Conservation (phyloP, 2,888 invertebrate genomes). For the Aporophyla nigra region DNA sequence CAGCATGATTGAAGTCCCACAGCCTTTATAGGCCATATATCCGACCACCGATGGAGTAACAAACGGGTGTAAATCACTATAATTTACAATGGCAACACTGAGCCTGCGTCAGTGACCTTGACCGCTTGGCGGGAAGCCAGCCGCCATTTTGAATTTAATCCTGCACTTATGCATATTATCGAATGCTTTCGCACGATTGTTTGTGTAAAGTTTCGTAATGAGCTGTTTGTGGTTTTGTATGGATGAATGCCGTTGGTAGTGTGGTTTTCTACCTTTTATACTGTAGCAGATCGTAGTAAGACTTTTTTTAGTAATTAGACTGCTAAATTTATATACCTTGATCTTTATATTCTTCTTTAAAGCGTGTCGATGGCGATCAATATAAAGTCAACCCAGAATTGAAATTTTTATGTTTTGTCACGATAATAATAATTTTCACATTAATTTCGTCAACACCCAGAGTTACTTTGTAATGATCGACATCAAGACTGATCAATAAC, state of each 20-base stretch:
- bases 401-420: no score
- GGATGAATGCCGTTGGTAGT: not conserved
- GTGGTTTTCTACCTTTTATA: not conserved
- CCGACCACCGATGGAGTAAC: constrained; percentile 48
- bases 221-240: constrained; percentile 21
- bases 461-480: not conserved
- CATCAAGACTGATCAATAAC: not conserved
- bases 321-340: no score
- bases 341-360: no score
- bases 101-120: constrained; percentile 67
- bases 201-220: constrained; percentile 46
- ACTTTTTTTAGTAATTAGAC: not conserved
- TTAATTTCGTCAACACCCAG: not conserved
- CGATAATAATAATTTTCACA: not conserved
- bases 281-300: not conserved
- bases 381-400: no score
- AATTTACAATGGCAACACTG: constrained; percentile 62
- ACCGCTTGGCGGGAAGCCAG: constrained; percentile 70
- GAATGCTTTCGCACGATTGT: constrained; percentile 42
- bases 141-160: constrained; percentile 42
- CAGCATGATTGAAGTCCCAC: constrained; percentile 34
- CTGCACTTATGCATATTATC: constrained; percentile 57
- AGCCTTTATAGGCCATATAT: constrained; percentile 52
- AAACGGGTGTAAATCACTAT: constrained; percentile 63
- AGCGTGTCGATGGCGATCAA: no score